Base-by-base conservation (phyloP, 2,888 invertebrate genomes). In the Phoenoteleia sp. region DNA sequence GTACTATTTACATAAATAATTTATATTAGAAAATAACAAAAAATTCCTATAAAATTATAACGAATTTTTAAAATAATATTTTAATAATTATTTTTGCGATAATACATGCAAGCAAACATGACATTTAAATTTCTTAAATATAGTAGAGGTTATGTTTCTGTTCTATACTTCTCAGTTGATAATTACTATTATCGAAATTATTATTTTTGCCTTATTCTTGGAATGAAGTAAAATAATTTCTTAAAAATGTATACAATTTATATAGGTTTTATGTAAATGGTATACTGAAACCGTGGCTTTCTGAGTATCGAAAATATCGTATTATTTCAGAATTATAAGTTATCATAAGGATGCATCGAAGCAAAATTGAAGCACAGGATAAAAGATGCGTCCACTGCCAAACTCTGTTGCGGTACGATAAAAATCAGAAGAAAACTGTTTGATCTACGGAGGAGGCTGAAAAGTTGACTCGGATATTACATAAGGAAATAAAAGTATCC, bases 401-500 rank as follows among this genome's bases (percentile, higher is more conserved):
- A 4, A 27, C 1, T 1, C 15, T 54, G n/a, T 54, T 54, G 29
- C 60, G 60, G 39, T 62, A 62, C 25, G 60, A 62, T 23, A 62
- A 62, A 42, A 23, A 62, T 42, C 39, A 62, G 42, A 39, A 62
- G 60, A 62, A 62, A 62, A 62, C 60, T 39, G 60, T 42, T 42
- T 62, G 42, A 62, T 62, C 60, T 39, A 39, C 25, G 15, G 23
- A 39, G 42, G 49, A 66, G 27, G 66, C 47, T 27, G 66, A 66
- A 66, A 11, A 36, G 36, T 49, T 66, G 3, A 49, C 29, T 47
- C 33, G n/a, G 29, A 29, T 47, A 19, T 66, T 49, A 25, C 47
- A 49, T 29, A 47, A 25, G 15, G 66, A 66, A 21, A 33, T 66
- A 49, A 66, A 47, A 3, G 66, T 47, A 49, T 27, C 49, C 36